Percentiles rank a stretch among this genome's conserved stretches.
phyloP scores from a whole-genome alignment of 2,113 vertebrate species.

The Salminus brasiliensis region DNA sequence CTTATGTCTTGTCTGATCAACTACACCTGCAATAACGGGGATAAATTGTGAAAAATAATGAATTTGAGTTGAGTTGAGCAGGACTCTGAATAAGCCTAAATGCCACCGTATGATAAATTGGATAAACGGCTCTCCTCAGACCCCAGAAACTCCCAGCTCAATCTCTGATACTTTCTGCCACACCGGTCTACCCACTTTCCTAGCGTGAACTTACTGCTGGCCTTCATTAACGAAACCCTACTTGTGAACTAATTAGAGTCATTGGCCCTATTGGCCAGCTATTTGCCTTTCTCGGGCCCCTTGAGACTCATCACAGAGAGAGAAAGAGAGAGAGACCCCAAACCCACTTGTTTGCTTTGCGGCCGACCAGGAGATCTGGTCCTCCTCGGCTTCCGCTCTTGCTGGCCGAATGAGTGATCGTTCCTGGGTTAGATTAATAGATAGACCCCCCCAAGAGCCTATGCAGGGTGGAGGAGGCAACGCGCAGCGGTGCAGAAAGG shows the following conservation, averaged over 20 bases:
- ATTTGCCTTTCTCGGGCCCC: not conserved
- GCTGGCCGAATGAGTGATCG: not conserved
- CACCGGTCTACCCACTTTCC: not conserved
- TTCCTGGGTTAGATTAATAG: slow-evolving; percentile 39
- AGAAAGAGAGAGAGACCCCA: not conserved
- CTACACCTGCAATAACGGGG: too few species aligned
- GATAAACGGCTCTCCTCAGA: not conserved
- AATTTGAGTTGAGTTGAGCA: too few species aligned
- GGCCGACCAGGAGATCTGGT: not conserved
- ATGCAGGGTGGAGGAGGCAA: slow-evolving; percentile 22
- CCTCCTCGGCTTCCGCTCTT: not conserved
- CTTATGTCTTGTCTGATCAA: too few species aligned
- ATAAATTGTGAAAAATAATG: too few species aligned
- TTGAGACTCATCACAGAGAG: slow-evolving; percentile 16
- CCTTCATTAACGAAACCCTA: not conserved
- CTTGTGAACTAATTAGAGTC: slow-evolving; percentile 16
- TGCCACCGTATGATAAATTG: not conserved
- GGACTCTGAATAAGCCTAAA: too few species aligned
- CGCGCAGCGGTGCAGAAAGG: slow-evolving; percentile 40
- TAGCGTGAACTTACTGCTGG: not conserved
- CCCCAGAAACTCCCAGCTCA: not conserved
- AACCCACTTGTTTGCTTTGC: not conserved
- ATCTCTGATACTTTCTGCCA: not conserved
- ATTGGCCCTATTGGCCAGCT: not conserved
- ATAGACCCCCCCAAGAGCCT: slow-evolving; percentile 23